These are phyloP conservation scores for Leptinotarsa texana DNA, from an alignment of 1,140 invertebrate genomes.

Conservation along the genomic window DNA sequence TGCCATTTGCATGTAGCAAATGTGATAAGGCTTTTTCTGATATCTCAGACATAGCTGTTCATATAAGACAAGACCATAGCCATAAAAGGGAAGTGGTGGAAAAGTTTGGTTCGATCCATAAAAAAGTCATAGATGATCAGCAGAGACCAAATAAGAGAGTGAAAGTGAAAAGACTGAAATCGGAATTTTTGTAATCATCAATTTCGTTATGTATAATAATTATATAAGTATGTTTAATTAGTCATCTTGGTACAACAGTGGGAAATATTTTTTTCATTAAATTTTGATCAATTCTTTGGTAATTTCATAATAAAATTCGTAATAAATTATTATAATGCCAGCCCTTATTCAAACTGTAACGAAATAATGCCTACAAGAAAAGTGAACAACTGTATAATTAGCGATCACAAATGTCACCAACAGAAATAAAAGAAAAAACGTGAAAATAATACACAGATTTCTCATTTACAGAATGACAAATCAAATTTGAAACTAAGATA, in stretches of 20 bases:
- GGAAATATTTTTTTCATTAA: no score
- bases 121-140: not conserved
- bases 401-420: no score
- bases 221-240: not conserved
- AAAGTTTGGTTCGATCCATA: not conserved
- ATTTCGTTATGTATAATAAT: not conserved
- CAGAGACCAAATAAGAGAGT: constrained; percentile 8
- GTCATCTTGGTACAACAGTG: not conserved
- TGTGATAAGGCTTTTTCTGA: constrained; percentile 43
- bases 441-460: no score
- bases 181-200: not conserved
- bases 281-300: no score
- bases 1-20: constrained; percentile 46
- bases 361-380: no score
- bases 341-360: no score
- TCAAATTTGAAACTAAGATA: no score
- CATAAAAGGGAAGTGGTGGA: constrained; percentile 6
- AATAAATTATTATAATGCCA: no score
- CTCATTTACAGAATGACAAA: no score
- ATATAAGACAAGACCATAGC: constrained; percentile 37
- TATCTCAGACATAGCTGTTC: constrained; percentile 39
- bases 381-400: no score
- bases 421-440: no score
- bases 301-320: no score
- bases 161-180: constrained; percentile 1